Evolutionary conservation across 37 sponge, comb jelly and placozoan genomes (phyloP).

Genomic region (Haliclona indistincta): DNA sequence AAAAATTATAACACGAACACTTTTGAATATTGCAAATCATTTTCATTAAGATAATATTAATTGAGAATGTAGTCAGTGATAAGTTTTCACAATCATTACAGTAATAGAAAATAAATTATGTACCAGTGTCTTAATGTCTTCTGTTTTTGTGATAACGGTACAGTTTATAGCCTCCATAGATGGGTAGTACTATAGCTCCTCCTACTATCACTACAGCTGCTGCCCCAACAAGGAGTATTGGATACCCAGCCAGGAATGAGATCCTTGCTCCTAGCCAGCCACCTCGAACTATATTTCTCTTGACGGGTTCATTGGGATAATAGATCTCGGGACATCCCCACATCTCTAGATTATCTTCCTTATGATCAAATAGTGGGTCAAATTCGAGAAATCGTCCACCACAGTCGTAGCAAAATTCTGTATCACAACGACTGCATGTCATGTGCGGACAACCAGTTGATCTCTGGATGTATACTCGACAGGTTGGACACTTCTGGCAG

Average conservation of each 20-base stretch:
- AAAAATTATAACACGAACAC: no score
- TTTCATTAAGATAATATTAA: no score
- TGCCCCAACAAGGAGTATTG: conserved; percentile 50
- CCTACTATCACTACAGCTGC: conserved; percentile 36
- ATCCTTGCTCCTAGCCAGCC: conserved; percentile 52
- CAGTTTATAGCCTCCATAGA: conserved; percentile 57
- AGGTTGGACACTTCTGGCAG: conserved; percentile 75
- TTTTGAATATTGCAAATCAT: no score
- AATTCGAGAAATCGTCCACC: conserved; percentile 37
- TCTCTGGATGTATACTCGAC: conserved; percentile 73
- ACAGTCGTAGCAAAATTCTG: conserved; percentile 83
- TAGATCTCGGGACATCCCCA: conserved; percentile 72
- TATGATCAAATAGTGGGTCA: conserved; percentile 55
- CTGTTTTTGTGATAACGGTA: conserved; percentile 24
- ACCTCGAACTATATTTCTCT: conserved; percentile 42
- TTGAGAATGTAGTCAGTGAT: no score
- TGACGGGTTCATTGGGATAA: conserved; percentile 4
- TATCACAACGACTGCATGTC: conserved; percentile 73
- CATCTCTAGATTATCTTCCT: conserved; percentile 31
- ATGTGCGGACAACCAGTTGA: conserved; percentile 80
- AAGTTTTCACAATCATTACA: no score
- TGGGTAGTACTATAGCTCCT: conserved; percentile 58
- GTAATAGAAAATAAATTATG: no score
- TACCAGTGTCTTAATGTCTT: no score
- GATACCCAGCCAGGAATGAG: conserved; percentile 41